phyloP scores from a whole-genome alignment of 1,140 invertebrate species.

The Agrypnia vestita region DNA sequence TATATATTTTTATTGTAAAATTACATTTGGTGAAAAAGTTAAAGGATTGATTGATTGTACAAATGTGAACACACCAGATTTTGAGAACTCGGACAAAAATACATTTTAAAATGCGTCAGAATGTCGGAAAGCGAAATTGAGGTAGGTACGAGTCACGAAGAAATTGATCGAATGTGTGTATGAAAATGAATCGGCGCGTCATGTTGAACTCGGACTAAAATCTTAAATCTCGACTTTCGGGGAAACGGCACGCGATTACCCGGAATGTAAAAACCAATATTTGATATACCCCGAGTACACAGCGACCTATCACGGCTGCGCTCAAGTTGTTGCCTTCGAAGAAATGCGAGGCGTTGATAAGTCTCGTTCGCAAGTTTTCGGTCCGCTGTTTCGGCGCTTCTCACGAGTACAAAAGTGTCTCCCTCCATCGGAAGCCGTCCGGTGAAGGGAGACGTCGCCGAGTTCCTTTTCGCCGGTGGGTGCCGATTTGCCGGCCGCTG shows the following conservation, averaged over 20 bases:
- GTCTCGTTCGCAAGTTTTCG: constrained; percentile 4
- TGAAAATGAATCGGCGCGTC: not conserved
- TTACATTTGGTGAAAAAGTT: too few species aligned
- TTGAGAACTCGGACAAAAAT: too few species aligned
- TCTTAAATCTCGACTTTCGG: not conserved
- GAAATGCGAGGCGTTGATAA: constrained; percentile 28
- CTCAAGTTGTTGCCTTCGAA: constrained; percentile 5
- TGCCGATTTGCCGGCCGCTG: not conserved
- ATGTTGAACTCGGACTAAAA: not conserved
- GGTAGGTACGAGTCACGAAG: too few species aligned
- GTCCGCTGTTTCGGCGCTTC: constrained; percentile 5
- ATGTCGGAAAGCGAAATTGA: too few species aligned
- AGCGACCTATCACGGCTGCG: constrained; percentile 3
- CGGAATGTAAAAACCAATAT: constrained; percentile 1
- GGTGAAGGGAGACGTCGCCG: not conserved
- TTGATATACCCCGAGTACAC: not conserved
- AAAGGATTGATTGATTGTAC: too few species aligned
- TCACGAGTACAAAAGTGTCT: not conserved
- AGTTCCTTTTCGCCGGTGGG: constrained; percentile 14
- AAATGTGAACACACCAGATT: too few species aligned
- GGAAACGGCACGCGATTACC: not conserved
- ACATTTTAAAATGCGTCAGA: too few species aligned
- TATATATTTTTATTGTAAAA: too few species aligned
- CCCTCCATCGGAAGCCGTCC: too few species aligned
- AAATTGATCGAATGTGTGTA: not conserved